Evolutionary conservation across 2,113 vertebrate genomes (phyloP).

Genomic region (Rhinoptilus africanus): DNA sequence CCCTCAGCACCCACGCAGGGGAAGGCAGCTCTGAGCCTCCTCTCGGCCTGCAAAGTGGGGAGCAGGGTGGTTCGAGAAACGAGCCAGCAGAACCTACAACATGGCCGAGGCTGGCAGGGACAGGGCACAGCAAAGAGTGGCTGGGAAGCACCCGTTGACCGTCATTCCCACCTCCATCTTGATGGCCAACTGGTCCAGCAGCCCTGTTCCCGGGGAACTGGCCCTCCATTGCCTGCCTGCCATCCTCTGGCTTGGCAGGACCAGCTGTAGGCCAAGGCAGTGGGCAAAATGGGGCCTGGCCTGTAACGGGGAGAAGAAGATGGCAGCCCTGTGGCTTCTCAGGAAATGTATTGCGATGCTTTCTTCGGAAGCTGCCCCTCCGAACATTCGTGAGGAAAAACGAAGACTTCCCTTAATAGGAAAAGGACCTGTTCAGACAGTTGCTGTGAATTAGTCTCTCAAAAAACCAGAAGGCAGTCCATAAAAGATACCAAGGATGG

Average conservation of each 20-base stretch:
- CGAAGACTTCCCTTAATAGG: background rate
- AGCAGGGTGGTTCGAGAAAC: rapidly evolving
- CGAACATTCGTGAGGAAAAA: background rate
- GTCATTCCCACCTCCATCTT: rapidly evolving
- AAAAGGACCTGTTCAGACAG: background rate
- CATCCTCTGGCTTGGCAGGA: rapidly evolving
- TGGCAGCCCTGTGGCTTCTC: background rate
- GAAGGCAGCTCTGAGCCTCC: rapidly evolving
- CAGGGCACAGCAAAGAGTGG: rapidly evolving
- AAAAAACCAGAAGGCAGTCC: background rate
- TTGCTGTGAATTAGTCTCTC: background rate
- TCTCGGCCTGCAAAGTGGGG: background rate
- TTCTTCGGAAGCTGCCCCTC: background rate
- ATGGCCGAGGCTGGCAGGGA: background rate
- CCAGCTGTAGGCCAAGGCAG: background rate
- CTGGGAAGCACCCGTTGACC: rapidly evolving
- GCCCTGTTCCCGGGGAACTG: rapidly evolving
- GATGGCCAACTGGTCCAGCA: rapidly evolving
- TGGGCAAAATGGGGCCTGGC: rapidly evolving
- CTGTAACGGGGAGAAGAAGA: background rate
- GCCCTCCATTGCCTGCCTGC: rapidly evolving
- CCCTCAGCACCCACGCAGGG: background rate
- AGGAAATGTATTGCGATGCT: rapidly evolving
- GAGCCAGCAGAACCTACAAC: background rate
- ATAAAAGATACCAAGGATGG: background rate